Evolutionary conservation across 2,888 invertebrate genomes (phyloP).

Genomic region (Rotaria magnacalcarata): DNA sequence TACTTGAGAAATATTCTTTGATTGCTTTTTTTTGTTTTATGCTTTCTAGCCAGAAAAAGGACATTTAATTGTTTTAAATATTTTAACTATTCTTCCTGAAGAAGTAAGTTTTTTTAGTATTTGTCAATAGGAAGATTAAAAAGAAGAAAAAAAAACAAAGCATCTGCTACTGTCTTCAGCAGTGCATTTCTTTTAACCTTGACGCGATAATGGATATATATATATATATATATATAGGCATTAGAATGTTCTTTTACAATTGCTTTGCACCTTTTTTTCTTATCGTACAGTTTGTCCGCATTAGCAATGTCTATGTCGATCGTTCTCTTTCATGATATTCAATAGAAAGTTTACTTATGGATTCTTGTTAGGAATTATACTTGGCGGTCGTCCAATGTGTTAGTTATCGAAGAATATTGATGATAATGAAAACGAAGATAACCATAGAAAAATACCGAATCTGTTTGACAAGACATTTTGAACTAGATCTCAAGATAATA

Average conservation of each 20-base stretch:
- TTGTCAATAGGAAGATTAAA: background rate
- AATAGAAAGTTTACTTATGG: too few relatives aligned
- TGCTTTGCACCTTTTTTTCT: background rate
- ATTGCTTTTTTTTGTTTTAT: background rate
- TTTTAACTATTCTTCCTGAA: conserved; percentile 45
- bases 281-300: too few relatives aligned
- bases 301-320: too few relatives aligned
- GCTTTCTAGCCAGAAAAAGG: conserved; percentile 8
- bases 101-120: background rate
- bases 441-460: too few relatives aligned
- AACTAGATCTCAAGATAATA: too few relatives aligned
- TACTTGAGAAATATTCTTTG: background rate
- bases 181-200: background rate
- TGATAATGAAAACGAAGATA: too few relatives aligned
- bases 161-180: background rate
- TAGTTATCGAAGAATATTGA: too few relatives aligned
- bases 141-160: background rate
- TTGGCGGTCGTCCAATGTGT: too few relatives aligned
- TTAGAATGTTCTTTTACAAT: background rate
- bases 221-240: background rate
- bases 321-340: too few relatives aligned
- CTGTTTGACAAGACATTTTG: too few relatives aligned
- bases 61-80: conserved; percentile 40
- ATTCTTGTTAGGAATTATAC: too few relatives aligned
- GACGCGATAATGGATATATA: background rate